Conservation (phyloP, 2,888 invertebrate genomes). For the Drosophila stalkeri region DNA sequence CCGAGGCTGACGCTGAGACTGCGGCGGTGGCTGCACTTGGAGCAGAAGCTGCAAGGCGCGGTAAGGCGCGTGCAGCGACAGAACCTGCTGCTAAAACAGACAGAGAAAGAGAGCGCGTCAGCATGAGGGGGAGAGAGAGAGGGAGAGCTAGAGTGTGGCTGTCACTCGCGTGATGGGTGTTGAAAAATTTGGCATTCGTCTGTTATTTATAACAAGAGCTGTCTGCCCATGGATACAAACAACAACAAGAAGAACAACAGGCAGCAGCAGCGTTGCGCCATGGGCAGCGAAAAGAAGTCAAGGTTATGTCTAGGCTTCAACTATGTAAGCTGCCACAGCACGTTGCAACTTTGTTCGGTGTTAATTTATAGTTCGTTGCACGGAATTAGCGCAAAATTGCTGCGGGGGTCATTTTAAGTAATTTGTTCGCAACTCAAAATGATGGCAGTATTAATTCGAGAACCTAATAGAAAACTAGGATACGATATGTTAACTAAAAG, state of each 20-base stretch:
- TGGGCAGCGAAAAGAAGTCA: slow-evolving; percentile 48
- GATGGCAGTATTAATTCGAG: slow-evolving; percentile 8
- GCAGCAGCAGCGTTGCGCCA: slow-evolving; percentile 20
- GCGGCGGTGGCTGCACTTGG: slow-evolving; percentile 12
- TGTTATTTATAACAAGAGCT: slow-evolving; percentile 67
- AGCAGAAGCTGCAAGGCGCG: slow-evolving; percentile 22
- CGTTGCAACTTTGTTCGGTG: slow-evolving; percentile 53
- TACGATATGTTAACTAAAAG: background rate
- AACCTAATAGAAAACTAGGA: background rate
- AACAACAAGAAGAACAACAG: slow-evolving; percentile 19
- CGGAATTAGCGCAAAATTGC: slow-evolving; percentile 47
- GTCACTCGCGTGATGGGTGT: slow-evolving; percentile 70
- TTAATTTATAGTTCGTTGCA: slow-evolving; percentile 66
- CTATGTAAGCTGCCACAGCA: slow-evolving; percentile 24
- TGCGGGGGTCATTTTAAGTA: slow-evolving; percentile 29
- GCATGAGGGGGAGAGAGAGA: background rate
- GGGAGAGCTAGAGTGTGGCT: slow-evolving; percentile 23
- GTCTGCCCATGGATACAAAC: slow-evolving; percentile 36
- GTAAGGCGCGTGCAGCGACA: slow-evolving; percentile 44
- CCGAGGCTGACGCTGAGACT: background rate
- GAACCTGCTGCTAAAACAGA: slow-evolving; percentile 37
- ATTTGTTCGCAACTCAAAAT: slow-evolving; percentile 6
- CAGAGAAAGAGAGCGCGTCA: background rate
- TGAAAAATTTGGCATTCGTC: slow-evolving; percentile 71
- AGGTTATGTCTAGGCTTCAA: slow-evolving; percentile 60